These are phyloP conservation scores for Poicephalus gulielmi DNA, from an alignment of 2,113 vertebrate genomes.

Conservation along the genomic window DNA sequence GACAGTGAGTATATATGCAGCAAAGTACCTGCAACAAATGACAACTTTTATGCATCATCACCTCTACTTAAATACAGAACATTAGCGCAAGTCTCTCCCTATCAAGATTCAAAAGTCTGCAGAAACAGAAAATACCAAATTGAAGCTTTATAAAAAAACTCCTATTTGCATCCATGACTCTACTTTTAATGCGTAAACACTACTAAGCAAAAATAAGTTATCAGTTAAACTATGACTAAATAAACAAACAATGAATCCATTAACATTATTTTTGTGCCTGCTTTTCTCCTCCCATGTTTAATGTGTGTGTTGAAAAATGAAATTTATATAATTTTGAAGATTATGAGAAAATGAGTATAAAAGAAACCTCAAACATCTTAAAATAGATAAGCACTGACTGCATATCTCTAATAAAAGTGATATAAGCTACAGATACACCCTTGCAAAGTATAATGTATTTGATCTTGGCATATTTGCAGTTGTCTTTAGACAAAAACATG, in stretches of 20 bases:
- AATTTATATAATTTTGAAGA: not conserved
- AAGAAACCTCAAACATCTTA: not conserved
- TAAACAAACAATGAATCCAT: not conserved
- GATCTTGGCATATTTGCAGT: not conserved
- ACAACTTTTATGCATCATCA: not conserved
- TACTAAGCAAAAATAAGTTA: not conserved
- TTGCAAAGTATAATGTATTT: not conserved
- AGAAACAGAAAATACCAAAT: not conserved
- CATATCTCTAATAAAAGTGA: not conserved
- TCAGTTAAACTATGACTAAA: not conserved
- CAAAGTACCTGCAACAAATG: not conserved
- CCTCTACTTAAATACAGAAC: not conserved
- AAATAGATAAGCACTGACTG: not conserved
- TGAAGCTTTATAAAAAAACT: not conserved
- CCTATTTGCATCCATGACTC: not conserved
- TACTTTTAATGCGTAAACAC: not conserved
- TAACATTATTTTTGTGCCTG: not conserved
- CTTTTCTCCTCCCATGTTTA: not conserved
- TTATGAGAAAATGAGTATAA: not conserved
- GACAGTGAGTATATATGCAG: not conserved
- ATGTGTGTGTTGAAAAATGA: not conserved
- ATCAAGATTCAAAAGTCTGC: not conserved
- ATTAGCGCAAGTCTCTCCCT: not conserved
- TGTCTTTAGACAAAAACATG: not conserved
- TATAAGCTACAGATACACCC: not conserved